phyloP scores from a whole-genome alignment of 2,888 invertebrate species.

The Drosophila subsilvestris region DNA sequence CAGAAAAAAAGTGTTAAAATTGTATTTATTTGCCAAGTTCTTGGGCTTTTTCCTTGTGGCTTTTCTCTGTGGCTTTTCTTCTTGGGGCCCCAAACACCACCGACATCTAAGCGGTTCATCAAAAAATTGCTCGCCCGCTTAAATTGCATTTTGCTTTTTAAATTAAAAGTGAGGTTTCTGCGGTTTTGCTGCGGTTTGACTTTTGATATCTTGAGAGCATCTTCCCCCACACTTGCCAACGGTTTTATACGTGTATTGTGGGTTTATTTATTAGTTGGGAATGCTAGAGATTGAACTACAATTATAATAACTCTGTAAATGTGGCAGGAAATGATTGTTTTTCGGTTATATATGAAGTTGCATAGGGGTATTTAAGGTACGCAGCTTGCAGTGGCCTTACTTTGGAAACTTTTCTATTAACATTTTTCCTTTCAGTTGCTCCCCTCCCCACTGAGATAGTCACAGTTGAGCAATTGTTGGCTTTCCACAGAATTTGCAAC shows the following conservation, averaged over 20 bases:
- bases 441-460: not conserved
- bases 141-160: constrained; percentile 74
- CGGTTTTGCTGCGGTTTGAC: constrained; percentile 30
- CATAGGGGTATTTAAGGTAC: too few relatives aligned
- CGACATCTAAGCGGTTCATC: constrained; percentile 66
- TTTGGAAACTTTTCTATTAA: too few relatives aligned
- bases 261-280: not conserved
- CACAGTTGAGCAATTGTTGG: constrained; percentile 15
- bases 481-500: constrained; percentile 24
- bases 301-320: not conserved
- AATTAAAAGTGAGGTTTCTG: constrained; percentile 63
- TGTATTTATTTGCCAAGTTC: constrained; percentile 45
- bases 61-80: constrained; percentile 25
- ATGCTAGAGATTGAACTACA: not conserved
- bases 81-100: not conserved
- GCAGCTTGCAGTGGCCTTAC: too few relatives aligned
- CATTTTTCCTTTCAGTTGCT: not conserved
- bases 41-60: constrained; percentile 7
- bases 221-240: not conserved
- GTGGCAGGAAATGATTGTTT: not conserved
- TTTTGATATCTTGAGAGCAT: constrained; percentile 30
- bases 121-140: constrained; percentile 56
- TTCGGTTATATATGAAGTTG: too few relatives aligned
- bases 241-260: not conserved
- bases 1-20: constrained; percentile 58